A percentile compares a stretch with the other conserved stretches of the same genome.
Evolutionary conservation across 37 sponge, comb jelly and placozoan genomes (phyloP).

Genomic region (Mnemiopsis leidyi): DNA sequence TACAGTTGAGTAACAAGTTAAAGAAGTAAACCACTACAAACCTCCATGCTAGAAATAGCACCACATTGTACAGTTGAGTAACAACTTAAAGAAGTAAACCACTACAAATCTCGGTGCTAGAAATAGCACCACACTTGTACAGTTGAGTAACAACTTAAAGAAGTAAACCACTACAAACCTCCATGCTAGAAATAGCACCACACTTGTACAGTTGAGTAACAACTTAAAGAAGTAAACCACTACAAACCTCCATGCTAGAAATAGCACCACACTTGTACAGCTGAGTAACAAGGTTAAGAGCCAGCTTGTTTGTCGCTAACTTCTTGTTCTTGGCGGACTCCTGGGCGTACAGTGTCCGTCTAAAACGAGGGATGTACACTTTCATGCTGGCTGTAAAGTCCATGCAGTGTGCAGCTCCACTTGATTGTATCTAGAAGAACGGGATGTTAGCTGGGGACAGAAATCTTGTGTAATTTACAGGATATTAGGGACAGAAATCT

Average conservation of each 20-base stretch:
- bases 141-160: background rate
- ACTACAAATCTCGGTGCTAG: no score
- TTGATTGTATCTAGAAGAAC: background rate
- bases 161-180: background rate
- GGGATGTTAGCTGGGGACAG: no score
- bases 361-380: constrained; percentile 57
- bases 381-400: constrained; percentile 43
- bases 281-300: constrained; percentile 73
- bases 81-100: no score
- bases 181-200: background rate
- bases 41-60: no score
- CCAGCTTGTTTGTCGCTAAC: constrained; percentile 68
- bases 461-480: no score
- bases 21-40: no score
- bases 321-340: constrained; percentile 79
- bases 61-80: no score
- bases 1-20: no score
- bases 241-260: constrained; percentile 66
- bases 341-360: constrained; percentile 65
- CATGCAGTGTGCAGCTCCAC: background rate
- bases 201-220: no score
- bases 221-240: constrained; percentile 64
- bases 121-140: no score
- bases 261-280: constrained; percentile 77
- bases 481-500: no score